These are phyloP conservation scores for Schizopygopsis malacanthus DNA, from an alignment of 2,797 vertebrate species.

Conservation along the genomic window DNA sequence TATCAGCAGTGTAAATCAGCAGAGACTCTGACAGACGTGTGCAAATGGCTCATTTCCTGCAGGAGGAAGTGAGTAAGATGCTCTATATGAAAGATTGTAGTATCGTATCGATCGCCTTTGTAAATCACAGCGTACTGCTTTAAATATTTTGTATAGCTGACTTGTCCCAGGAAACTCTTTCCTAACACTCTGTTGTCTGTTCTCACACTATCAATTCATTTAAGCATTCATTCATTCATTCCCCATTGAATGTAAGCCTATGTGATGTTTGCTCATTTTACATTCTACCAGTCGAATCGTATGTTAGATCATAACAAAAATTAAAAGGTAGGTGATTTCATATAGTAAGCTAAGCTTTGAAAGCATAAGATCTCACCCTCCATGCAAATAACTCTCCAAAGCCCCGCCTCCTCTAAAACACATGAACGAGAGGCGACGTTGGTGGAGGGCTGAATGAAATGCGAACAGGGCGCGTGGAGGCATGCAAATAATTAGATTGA, in stretches of 20 bases:
- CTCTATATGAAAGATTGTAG: constrained; percentile 5
- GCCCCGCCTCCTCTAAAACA: neutral
- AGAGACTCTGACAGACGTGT: constrained; percentile 10
- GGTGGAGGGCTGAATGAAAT: too few relatives aligned
- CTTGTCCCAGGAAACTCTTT: neutral
- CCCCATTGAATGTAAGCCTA: neutral
- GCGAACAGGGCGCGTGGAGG: too few relatives aligned
- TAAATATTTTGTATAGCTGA: constrained; percentile 1
- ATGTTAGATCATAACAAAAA: neutral
- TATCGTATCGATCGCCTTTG: neutral
- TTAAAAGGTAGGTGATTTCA: too few relatives aligned
- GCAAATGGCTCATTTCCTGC: constrained; percentile 10
- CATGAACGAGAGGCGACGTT: neutral
- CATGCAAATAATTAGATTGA: too few relatives aligned
- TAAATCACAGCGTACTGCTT: neutral
- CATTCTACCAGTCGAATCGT: neutral
- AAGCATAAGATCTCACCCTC: neutral
- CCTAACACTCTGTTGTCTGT: neutral
- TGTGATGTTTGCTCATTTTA: neutral
- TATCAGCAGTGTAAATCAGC: constrained; percentile 36
- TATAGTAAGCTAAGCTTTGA: neutral
- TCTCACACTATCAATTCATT: neutral
- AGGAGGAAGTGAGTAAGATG: constrained; percentile 16
- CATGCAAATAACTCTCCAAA: neutral
- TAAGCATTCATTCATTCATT: neutral